phyloP scores from a whole-genome alignment of 2,113 vertebrate species.

The Phycodurus eques region DNA sequence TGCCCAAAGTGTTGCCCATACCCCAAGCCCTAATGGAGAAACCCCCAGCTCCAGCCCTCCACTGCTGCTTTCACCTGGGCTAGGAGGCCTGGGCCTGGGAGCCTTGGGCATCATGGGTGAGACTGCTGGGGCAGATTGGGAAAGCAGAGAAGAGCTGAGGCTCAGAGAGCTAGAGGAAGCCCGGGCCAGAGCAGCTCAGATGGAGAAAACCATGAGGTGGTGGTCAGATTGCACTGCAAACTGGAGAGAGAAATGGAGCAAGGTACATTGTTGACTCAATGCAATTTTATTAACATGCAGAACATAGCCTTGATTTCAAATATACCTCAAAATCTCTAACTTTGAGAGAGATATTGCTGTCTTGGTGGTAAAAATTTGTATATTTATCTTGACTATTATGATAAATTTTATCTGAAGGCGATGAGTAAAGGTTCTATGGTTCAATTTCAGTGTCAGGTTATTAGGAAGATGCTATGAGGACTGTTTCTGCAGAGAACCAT shows the following conservation, averaged over 20 bases:
- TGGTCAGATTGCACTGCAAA: conserved; percentile 98
- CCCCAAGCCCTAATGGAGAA: conserved; percentile 82
- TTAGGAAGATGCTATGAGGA: no score
- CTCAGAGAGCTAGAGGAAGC: conserved; percentile 93
- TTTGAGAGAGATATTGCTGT: not conserved
- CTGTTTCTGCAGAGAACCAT: no score
- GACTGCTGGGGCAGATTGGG: conserved; percentile 82
- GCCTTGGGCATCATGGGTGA: conserved; percentile 63
- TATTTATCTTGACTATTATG: no score
- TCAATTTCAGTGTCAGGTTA: no score
- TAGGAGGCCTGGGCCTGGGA: conserved; percentile 69
- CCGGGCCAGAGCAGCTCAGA: conserved; percentile 87
- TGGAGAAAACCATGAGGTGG: conserved; percentile 99
- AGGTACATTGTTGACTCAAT: conserved; percentile 59
- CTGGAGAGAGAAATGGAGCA: conserved; percentile 99
- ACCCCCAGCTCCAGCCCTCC: conserved; percentile 85
- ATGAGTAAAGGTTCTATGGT: no score
- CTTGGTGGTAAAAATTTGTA: not conserved
- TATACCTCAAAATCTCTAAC: not conserved
- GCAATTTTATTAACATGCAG: not conserved
- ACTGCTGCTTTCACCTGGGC: conserved; percentile 71
- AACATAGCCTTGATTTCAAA: not conserved
- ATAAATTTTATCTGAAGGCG: no score
- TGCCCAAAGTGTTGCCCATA: conserved; percentile 78
- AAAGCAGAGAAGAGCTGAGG: conserved; percentile 91